Conservation (phyloP, 2,888 invertebrate genomes). For the Platycnemis pennipes region DNA sequence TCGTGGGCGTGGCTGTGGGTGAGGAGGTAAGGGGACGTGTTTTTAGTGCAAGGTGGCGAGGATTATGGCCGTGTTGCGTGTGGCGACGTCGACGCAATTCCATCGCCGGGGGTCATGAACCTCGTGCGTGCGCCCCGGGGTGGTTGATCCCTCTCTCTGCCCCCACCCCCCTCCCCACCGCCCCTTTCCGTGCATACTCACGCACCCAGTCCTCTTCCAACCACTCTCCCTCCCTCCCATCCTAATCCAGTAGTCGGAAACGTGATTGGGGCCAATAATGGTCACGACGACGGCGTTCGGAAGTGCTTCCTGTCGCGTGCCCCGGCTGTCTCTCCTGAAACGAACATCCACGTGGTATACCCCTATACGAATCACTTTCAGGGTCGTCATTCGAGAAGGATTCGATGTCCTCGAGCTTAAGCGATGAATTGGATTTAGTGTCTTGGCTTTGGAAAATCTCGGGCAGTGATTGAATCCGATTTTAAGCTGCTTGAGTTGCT, state of each 20-base stretch:
- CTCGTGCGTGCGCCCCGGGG: neutral
- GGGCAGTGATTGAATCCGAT: no score
- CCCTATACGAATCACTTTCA: no score
- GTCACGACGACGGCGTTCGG: constrained; percentile 31
- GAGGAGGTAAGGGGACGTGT: neutral
- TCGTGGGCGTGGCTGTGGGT: neutral
- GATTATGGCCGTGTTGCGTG: neutral
- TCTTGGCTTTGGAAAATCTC: no score
- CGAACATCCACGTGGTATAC: no score
- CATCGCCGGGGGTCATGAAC: neutral
- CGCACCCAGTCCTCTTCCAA: neutral
- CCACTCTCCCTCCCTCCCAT: neutral
- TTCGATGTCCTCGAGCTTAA: no score
- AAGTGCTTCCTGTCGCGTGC: constrained; percentile 39
- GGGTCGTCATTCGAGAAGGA: no score
- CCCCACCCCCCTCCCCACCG: neutral
- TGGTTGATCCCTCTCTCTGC: neutral
- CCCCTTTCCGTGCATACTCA: neutral
- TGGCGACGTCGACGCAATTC: neutral
- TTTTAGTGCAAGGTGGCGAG: neutral
- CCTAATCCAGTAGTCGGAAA: neutral
- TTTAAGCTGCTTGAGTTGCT: no score
- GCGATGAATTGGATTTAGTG: no score
- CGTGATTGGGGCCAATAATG: constrained; percentile 34
- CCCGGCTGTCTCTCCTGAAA: neutral